Percentiles rank a stretch among this genome's conserved stretches.
Conservation (phyloP, 2,113 vertebrate species). For the Stomatorhinus ivindoensis region DNA sequence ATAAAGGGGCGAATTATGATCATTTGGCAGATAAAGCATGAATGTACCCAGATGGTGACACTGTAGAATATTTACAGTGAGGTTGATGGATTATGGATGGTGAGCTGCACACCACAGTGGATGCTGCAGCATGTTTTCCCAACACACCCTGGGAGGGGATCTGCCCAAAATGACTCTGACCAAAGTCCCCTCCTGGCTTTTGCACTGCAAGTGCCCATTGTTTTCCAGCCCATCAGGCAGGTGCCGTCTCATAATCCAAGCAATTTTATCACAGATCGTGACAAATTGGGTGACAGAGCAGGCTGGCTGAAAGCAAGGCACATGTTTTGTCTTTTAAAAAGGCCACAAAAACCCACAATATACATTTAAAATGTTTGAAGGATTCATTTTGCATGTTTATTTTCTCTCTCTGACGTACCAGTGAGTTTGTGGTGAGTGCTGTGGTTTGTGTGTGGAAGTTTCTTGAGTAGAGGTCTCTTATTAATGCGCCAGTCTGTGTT, state of each 20-base stretch:
- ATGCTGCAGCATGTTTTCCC: not conserved
- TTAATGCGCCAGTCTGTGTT: not conserved
- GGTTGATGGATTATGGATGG: not conserved
- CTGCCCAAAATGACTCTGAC: not conserved
- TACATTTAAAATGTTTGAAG: not conserved
- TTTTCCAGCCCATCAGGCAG: not conserved
- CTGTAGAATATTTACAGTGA: not conserved
- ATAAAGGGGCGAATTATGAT: not conserved
- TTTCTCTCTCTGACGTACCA: not conserved
- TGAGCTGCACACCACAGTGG: not conserved
- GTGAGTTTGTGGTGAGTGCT: slow-evolving; percentile 1
- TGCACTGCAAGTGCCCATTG: not conserved
- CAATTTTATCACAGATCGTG: not conserved
- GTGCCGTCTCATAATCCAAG: not conserved
- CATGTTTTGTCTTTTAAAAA: not conserved
- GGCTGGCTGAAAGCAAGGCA: not conserved
- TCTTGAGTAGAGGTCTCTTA: not conserved
- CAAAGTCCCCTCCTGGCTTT: not conserved
- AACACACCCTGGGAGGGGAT: not conserved
- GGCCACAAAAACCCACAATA: not conserved
- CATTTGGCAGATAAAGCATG: not conserved
- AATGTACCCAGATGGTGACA: not conserved
- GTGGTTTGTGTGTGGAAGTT: not conserved
- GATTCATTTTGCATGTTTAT: not conserved
- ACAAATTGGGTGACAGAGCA: not conserved